Conservation (phyloP, 2,888 invertebrate species). For the Drosophila quinaria region DNA sequence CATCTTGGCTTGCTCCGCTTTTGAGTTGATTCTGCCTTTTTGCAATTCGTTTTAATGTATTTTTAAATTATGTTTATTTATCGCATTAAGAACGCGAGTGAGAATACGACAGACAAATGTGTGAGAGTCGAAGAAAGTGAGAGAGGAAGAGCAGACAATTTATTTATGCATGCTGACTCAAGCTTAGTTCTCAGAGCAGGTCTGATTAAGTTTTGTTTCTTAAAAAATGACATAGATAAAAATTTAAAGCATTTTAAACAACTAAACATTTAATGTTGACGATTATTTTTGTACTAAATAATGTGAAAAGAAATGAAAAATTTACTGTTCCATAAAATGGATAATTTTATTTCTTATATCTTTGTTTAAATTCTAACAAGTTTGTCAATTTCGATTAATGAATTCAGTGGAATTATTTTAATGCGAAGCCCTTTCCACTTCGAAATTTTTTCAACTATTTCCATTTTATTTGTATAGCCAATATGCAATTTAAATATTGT, state of each 20-base stretch:
- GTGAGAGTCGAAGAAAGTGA: background rate
- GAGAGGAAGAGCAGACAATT: background rate
- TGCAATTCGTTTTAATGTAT: conserved; percentile 78
- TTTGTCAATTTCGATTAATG: too few relatives aligned
- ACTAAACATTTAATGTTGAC: background rate
- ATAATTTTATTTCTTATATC: too few relatives aligned
- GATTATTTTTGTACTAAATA: background rate
- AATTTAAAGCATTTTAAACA: background rate
- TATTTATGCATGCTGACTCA: background rate
- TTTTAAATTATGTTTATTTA: conserved; percentile 78
- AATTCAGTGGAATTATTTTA: too few relatives aligned
- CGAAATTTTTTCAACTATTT: too few relatives aligned
- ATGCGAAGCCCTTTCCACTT: background rate
- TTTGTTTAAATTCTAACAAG: too few relatives aligned
- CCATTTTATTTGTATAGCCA: too few relatives aligned
- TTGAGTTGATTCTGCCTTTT: conserved; percentile 47
- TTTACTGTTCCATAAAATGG: too few relatives aligned
- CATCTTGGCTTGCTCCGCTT: conserved; percentile 35
- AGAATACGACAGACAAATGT: conserved; percentile 1
- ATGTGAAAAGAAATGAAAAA: too few relatives aligned
- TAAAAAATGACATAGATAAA: background rate
- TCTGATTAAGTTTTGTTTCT: conserved; percentile 15
- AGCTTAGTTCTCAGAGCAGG: background rate
- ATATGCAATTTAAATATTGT: background rate
- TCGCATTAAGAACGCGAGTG: conserved; percentile 45